Evolutionary conservation across 2,113 vertebrate species (phyloP).

Genomic region (Furnarius figulus): DNA sequence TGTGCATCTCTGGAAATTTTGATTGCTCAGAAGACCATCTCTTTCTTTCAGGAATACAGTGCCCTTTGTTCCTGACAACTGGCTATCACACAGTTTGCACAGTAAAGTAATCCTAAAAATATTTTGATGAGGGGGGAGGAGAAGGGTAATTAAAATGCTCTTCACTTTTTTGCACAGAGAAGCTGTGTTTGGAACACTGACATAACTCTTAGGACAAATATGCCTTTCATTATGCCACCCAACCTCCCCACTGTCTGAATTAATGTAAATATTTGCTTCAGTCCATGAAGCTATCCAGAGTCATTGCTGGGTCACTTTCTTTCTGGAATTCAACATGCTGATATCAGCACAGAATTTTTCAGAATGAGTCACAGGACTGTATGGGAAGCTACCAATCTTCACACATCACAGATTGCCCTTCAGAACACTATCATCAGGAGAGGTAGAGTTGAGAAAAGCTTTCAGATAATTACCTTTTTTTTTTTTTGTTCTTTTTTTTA

Average conservation of each 20-base stretch:
- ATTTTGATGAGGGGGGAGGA: not conserved
- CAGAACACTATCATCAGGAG: not conserved
- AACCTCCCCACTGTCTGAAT: not conserved
- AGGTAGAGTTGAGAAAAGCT: not conserved
- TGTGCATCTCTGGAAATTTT: not conserved
- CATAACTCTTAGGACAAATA: conserved; percentile 56
- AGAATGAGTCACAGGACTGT: not conserved
- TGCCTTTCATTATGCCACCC: conserved; percentile 41
- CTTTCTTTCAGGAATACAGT: not conserved
- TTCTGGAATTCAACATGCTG: not conserved
- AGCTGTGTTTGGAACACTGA: conserved; percentile 28
- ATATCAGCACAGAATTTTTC: not conserved
- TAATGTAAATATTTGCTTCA: conserved; percentile 59
- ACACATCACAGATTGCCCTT: not conserved
- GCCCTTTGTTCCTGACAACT: conserved; percentile 19
- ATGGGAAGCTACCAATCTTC: not conserved
- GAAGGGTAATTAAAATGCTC: conserved; percentile 44
- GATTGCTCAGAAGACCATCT: not conserved
- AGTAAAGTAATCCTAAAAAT: conserved; percentile 51
- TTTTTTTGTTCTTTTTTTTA: rapidly evolving
- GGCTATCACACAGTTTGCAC: not conserved
- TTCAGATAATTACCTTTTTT: not conserved
- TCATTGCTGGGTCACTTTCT: conserved; percentile 26
- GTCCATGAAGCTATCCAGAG: conserved; percentile 9
- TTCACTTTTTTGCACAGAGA: not conserved